Base-by-base conservation (phyloP, 2,888 invertebrate genomes). In the Lampropteryx suffumata region DNA sequence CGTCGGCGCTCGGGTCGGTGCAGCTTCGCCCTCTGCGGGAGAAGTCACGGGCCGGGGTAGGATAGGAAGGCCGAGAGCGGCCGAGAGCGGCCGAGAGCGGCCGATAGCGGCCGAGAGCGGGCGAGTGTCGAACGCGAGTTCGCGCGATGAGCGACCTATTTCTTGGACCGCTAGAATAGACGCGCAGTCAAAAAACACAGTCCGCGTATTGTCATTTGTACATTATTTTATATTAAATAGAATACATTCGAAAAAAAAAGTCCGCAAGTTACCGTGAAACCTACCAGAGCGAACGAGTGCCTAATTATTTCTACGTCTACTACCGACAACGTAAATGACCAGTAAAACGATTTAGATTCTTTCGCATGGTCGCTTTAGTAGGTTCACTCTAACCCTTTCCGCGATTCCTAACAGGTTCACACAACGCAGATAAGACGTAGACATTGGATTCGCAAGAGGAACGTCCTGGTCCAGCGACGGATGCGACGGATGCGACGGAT, bases 161-260 rank as follows among this genome's bases (percentile, higher is more conserved):
- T 34, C 42, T 47, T 52, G 47, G 52, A 52, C 52, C 47, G 47
- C 51, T 52, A 43, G 40, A 42, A 17, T 29, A 50, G 51, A 51
- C 46, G 51, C 46, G 46, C 46, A 47, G 13, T 43, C 33, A 36
- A 35, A 17, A 40, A 45, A 42, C 35, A 47, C 47, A 48, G 43
- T 40, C 40, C 29, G 52, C 44, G 40, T 53, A 53, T 48, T 48
- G 52, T 48, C 48, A 44, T 53, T 44, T 48, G 48, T 53, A 52
- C 47, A 44, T 48, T 43, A 43, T 34, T 44, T 39, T 40, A 39
- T 39, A 27, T 11, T 48, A 43, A 32, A 37, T 37, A 47, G 44
- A 48, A 53, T 44, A 48, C 52, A 44, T 34, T 51, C 26, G 32
- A 29, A 27, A 12, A 30, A 44, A 41, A 42, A 35, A 35, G 47